These are phyloP conservation scores for Digitonthophagus gazella DNA, from an alignment of 2,888 invertebrate genomes.

Conservation along the genomic window DNA sequence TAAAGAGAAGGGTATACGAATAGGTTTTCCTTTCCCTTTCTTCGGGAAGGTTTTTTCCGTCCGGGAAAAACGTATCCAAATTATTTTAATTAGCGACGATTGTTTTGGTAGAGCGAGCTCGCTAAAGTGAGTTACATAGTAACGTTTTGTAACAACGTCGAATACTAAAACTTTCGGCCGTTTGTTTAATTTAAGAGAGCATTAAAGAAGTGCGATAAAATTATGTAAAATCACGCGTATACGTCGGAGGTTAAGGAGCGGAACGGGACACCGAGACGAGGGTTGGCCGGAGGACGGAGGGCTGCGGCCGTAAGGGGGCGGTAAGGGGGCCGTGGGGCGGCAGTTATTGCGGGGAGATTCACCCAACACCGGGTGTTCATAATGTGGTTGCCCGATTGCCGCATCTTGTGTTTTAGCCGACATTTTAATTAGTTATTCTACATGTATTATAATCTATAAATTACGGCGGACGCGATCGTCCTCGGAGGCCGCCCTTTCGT, in stretches of 20 bases:
- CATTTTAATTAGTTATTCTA: slow-evolving; percentile 51
- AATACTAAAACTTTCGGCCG: background rate
- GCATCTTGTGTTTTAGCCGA: slow-evolving; percentile 44
- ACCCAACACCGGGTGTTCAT: slow-evolving; percentile 49
- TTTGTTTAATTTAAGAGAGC: slow-evolving; percentile 19
- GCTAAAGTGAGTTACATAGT: background rate
- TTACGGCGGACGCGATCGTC: slow-evolving; percentile 33
- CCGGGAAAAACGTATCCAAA: background rate
- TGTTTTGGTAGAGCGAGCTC: background rate
- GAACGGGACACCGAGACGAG: slow-evolving; percentile 14
- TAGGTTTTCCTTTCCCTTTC: background rate
- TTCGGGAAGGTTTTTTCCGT: background rate
- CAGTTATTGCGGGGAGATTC: slow-evolving; percentile 35
- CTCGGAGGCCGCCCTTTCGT: background rate
- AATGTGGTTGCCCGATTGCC: slow-evolving; percentile 49
- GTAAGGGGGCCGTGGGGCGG: slow-evolving; percentile 20
- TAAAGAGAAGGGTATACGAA: background rate
- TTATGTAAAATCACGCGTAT: slow-evolving; percentile 29
- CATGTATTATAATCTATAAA: slow-evolving; percentile 50
- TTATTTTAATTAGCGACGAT: background rate
- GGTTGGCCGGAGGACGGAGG: slow-evolving; percentile 6
- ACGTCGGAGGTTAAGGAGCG: slow-evolving; percentile 21
- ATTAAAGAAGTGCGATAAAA: slow-evolving; percentile 27
- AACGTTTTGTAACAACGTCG: background rate
- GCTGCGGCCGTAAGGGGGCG: slow-evolving; percentile 11